These are phyloP conservation scores for Opisthograptis luteolata DNA, from an alignment of 2,888 invertebrate genomes.

Conservation along the genomic window DNA sequence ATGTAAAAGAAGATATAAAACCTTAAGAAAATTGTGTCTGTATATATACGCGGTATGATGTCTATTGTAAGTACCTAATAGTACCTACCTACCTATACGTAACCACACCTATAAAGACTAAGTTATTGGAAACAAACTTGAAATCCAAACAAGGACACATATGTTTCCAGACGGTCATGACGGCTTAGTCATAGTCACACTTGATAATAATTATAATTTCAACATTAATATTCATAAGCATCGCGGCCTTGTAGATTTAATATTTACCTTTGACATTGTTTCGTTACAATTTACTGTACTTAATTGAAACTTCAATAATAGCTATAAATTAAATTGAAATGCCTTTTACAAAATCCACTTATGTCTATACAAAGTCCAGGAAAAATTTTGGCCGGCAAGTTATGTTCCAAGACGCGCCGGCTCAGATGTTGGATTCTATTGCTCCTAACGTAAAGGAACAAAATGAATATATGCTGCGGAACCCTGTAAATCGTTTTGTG, in stretches of 20 bases:
- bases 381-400: slow-evolving; percentile 78
- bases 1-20: too few species aligned
- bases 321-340: slow-evolving; percentile 43
- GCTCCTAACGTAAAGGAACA: slow-evolving; percentile 64
- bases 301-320: slow-evolving; percentile 20
- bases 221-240: slow-evolving; percentile 50
- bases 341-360: slow-evolving; percentile 60
- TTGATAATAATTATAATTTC: slow-evolving; percentile 51
- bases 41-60: neutral
- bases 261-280: slow-evolving; percentile 48
- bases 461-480: slow-evolving; percentile 74
- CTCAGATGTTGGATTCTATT: slow-evolving; percentile 71
- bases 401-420: slow-evolving; percentile 71
- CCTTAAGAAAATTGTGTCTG: too few species aligned
- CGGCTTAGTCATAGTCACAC: slow-evolving; percentile 49
- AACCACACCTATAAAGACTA: too few species aligned
- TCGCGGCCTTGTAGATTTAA: slow-evolving; percentile 65
- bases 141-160: slow-evolving; percentile 66
- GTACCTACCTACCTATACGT: too few species aligned
- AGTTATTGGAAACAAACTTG: slow-evolving; percentile 37
- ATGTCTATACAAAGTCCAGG: slow-evolving; percentile 77
- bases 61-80: neutral
- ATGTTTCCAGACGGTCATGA: slow-evolving; percentile 57
- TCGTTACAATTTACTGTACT: slow-evolving; percentile 28
- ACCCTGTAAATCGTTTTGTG: slow-evolving; percentile 78